Conservation (phyloP, 2,888 invertebrate species). For the Ommatoiulus sabulosus region DNA sequence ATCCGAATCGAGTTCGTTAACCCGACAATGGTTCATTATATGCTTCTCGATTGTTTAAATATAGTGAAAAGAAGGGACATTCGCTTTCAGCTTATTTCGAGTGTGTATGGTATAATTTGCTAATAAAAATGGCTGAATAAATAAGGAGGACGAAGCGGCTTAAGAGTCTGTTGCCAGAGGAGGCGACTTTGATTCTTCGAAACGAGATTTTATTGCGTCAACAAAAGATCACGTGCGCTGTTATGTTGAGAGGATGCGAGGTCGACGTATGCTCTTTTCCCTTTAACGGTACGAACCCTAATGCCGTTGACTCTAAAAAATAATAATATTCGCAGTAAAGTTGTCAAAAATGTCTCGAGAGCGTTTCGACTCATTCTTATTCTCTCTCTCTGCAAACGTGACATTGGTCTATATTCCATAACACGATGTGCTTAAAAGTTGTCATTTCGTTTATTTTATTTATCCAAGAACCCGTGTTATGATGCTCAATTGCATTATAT, state of each 20-base stretch:
- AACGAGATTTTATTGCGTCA: not conserved
- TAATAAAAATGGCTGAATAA: conserved; percentile 47
- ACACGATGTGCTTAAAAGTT: too few species aligned
- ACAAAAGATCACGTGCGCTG: not conserved
- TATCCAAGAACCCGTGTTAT: too few species aligned
- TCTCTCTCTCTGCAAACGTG: too few species aligned
- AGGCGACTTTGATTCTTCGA: not conserved
- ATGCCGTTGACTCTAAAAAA: not conserved
- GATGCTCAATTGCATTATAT: too few species aligned
- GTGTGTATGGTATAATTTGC: conserved; percentile 12
- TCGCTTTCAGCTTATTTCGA: conserved; percentile 37
- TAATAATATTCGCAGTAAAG: too few species aligned
- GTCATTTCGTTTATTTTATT: too few species aligned
- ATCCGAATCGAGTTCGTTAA: conserved; percentile 44
- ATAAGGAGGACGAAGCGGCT: not conserved
- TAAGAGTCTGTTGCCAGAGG: conserved; percentile 30
- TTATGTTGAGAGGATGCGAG: conserved; percentile 8
- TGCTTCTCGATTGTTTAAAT: conserved; percentile 29
- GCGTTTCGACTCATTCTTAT: too few species aligned
- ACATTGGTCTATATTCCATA: too few species aligned
- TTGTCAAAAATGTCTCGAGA: too few species aligned
- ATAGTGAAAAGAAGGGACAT: conserved; percentile 12
- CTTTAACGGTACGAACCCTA: not conserved
- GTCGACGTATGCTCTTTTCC: conserved; percentile 12
- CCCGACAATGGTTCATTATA: conserved; percentile 48